Evolutionary conservation across 2,888 invertebrate species (phyloP).

Genomic region (Perithous albicinctus): DNA sequence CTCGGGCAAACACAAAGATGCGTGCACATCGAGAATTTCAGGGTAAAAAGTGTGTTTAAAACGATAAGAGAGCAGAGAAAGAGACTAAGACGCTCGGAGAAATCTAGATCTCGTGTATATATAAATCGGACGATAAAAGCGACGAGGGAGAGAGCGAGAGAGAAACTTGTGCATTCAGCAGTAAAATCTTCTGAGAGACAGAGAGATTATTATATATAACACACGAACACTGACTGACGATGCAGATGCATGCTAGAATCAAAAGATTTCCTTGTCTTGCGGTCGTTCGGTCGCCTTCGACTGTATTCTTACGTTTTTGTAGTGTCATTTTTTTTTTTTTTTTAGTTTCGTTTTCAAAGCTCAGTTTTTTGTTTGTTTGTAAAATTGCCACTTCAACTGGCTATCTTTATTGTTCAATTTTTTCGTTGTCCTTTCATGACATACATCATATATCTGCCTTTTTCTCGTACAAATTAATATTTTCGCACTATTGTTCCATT

Average conservation of each 20-base stretch:
- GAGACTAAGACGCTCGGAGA: slow-evolving; percentile 5
- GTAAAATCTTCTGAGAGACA: slow-evolving; percentile 69
- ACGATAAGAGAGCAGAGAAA: slow-evolving; percentile 53
- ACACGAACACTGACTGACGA: slow-evolving; percentile 76
- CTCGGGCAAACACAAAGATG: slow-evolving; percentile 33
- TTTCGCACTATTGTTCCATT: slow-evolving; percentile 46
- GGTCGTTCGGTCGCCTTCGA: slow-evolving; percentile 50
- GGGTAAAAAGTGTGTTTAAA: slow-evolving; percentile 32
- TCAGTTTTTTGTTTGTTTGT: slow-evolving; percentile 37
- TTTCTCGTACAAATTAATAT: slow-evolving; percentile 29
- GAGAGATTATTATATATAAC: slow-evolving; percentile 68
- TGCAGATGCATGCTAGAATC: slow-evolving; percentile 76
- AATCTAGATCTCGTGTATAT: slow-evolving; percentile 6
- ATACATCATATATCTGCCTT: slow-evolving; percentile 48
- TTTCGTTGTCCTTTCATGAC: slow-evolving; percentile 34
- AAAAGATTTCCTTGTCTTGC: slow-evolving; percentile 63
- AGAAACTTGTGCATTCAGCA: slow-evolving; percentile 71
- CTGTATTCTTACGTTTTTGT: slow-evolving; percentile 28
- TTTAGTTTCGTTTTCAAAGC: slow-evolving; percentile 43
- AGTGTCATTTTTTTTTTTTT: slow-evolving; percentile 18
- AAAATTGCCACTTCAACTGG: slow-evolving; percentile 62
- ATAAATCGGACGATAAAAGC: slow-evolving; percentile 41
- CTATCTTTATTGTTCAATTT: slow-evolving; percentile 67
- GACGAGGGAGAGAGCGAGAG: slow-evolving; percentile 61
- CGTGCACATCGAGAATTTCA: slow-evolving; percentile 28